These are phyloP conservation scores for Patagioenas fasciata DNA, from an alignment of 2,113 vertebrate genomes.

Conservation along the genomic window DNA sequence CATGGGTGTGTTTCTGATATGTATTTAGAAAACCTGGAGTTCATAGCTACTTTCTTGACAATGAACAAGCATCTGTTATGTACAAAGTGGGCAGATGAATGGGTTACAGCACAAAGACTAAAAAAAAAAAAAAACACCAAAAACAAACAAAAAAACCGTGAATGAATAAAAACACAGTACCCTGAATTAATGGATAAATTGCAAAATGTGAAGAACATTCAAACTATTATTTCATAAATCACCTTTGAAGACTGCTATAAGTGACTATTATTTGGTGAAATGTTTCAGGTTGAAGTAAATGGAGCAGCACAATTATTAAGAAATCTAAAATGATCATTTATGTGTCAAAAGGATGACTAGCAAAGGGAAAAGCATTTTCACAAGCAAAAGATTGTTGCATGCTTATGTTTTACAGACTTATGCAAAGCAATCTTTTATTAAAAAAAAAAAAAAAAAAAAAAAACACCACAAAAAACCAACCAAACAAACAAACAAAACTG, in stretches of 20 bases:
- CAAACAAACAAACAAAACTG: neutral
- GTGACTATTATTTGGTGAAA: slow-evolving; percentile 14
- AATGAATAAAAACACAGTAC: neutral
- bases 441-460: neutral
- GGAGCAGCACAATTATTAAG: slow-evolving; percentile 12
- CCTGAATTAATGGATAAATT: neutral
- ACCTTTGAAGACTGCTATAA: neutral
- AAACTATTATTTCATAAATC: slow-evolving; percentile 32
- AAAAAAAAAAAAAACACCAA: neutral
- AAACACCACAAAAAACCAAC: neutral
- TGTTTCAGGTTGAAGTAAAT: slow-evolving; percentile 26
- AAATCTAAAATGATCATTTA: slow-evolving; percentile 38
- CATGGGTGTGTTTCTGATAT: neutral
- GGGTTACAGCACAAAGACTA: neutral
- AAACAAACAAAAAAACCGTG: neutral
- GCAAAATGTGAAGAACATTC: slow-evolving; percentile 16
- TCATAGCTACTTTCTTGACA: neutral
- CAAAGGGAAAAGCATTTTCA: slow-evolving; percentile 9
- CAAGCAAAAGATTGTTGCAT: slow-evolving; percentile 5
- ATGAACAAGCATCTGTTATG: neutral
- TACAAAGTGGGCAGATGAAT: neutral
- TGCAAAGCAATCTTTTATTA: neutral
- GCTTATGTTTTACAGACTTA: slow-evolving; percentile 8
- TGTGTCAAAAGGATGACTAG: slow-evolving; percentile 19
- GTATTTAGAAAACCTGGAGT: neutral